phyloP scores from a whole-genome alignment of 2,113 vertebrate genomes.

The Dascyllus trimaculatus region DNA sequence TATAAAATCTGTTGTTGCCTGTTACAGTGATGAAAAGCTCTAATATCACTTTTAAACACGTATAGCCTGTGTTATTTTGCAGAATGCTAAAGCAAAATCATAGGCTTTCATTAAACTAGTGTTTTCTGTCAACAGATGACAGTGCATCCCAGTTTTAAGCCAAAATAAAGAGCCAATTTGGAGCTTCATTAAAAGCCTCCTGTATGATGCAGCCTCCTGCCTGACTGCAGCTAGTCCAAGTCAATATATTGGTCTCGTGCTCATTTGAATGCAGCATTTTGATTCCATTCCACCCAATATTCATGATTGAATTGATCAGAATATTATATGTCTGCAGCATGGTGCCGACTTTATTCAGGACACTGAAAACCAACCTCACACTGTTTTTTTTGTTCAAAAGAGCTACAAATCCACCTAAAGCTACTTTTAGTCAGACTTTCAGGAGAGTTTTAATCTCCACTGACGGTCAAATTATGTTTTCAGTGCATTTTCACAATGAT shows the following conservation, averaged over 20 bases:
- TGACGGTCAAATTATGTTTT: neutral
- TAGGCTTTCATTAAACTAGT: conserved; percentile 4
- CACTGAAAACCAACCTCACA: conserved; percentile 1
- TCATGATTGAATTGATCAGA: conserved; percentile 33
- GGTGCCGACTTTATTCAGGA: conserved; percentile 9
- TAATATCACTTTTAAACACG: no score
- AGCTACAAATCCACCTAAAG: neutral
- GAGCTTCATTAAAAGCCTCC: conserved; percentile 21
- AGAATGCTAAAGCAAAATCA: neutral
- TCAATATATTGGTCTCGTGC: conserved; percentile 43
- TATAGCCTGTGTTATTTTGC: neutral
- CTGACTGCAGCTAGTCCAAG: conserved; percentile 35
- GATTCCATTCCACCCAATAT: conserved; percentile 28
- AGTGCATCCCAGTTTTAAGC: conserved; percentile 4
- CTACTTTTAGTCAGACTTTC: neutral
- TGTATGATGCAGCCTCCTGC: conserved; percentile 19
- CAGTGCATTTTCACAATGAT: neutral
- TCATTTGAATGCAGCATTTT: conserved; percentile 44
- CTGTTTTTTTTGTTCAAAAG: neutral
- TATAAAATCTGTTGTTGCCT: no score
- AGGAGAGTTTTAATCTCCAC: neutral
- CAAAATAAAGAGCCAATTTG: conserved; percentile 35
- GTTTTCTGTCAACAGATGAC: conserved; percentile 15
- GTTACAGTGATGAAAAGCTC: no score
- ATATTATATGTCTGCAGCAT: conserved; percentile 28